Base-by-base conservation (phyloP, 2,888 invertebrate genomes). In the Acronicta aceris region DNA sequence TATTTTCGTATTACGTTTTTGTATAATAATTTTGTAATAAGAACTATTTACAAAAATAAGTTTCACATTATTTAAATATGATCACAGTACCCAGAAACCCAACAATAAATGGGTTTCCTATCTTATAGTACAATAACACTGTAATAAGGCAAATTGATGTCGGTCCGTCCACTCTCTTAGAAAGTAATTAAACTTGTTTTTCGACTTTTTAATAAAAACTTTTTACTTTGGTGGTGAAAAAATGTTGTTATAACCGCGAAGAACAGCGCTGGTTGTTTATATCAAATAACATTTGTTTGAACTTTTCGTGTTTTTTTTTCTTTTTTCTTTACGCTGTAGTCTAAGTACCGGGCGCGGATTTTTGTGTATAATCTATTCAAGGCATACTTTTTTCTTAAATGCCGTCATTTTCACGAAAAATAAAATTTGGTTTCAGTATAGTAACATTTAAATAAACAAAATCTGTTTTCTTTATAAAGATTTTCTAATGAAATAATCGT, bases 111-210 rank as follows among this genome's bases (percentile, higher is more conserved):
- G 66, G 33, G 33, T 10, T 33, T 40, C 50, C 67, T 59, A 67
- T 78, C 76, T 76, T 79, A 85, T 81, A 83, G 82, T 81, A 84
- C 79, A 87, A 86, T 87, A 88, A 88, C 86, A 85, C 76, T 85
- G 81, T 86, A 88, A 84, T 87, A 89, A 83, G 78, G 75, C 76
- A 81, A 89, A 88, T 86, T 85, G 83, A 85, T 86, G 90, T 85
- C 81, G 82, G 81, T 77, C 74, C 75, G 65, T 79, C 75, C 73
- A 65, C 79, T 71, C 68, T 73, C 73, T 76, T 70, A 61, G 40
- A 69, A 87, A 86, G 83, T 92, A 92, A 92, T 93, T 93, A 91
- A 89, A 90, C 86, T 92, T 90, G 87, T 88, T 90, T 88, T 86
- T 79, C 77, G 78, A 84, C 78, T 88, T 92, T 21, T 90, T 90